Base-by-base conservation (phyloP, 2,888 invertebrate species). In the Notodonta dromedarius region DNA sequence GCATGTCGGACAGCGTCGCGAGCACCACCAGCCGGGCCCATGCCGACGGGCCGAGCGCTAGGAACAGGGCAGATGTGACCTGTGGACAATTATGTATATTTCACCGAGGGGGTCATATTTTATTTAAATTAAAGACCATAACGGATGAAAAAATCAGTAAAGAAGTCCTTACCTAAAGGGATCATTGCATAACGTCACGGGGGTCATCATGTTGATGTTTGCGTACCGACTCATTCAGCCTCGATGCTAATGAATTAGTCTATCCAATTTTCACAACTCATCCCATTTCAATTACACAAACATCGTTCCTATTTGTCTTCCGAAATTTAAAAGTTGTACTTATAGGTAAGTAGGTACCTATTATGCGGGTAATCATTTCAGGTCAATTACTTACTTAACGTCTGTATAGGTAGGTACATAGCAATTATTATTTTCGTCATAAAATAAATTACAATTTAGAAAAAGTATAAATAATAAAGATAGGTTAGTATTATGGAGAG, bases 1-100 rank as follows among this genome's bases (percentile, higher is more conserved):
- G 92, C 61, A 96, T 86, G 83, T 98, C 97, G 4, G 97, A 96
- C 13, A 95, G 77, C 24, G 89, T 83, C 65, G 95, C 94, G 46
- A 93, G 82, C 46, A 77, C 78, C 39, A 76, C 82, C 69, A 94
- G 86, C 54, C 82, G 80, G 32, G 73, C 62, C 86, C 90, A 87
- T 56, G 73, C 51, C 7, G 58, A 0, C 8, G 63, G 85, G 60
- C 89, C 94, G 78, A 94, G 84, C 64, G 89, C 87, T 78, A 94
- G 88, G 86, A 89, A 94, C 74, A 94, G 87, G 69, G 89, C 94
- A 63, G 95, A 94, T 56, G 94, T 94, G 77, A 94, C 65, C 93
- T 91, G 71, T 66, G 55, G 42, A 58, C 61, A 62, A 35, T 6
- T 6, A 35, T 7, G 35, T 35, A 6, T n/a, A 35, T 7, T 35